phyloP scores from a whole-genome alignment of 30 jellyfish, hydroid and myxozoan species.

The Aurelia sp. region DNA sequence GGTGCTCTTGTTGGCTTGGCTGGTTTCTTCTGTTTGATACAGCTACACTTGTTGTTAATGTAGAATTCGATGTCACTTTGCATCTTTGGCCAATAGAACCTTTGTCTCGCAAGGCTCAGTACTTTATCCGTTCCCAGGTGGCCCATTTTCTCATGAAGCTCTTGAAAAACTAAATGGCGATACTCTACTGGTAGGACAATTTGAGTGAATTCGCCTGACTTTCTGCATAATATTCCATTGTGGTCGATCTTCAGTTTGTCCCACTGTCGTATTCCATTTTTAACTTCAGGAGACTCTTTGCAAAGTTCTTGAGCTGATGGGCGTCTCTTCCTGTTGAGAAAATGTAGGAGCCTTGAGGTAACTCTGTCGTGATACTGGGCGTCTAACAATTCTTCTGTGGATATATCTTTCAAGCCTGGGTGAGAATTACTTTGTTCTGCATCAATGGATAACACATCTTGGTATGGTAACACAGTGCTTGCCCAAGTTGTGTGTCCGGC shows the following conservation, averaged over 20 bases:
- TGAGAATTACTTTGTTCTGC: background rate
- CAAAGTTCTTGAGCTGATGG: background rate
- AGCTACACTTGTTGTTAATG: no score
- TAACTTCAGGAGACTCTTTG: background rate
- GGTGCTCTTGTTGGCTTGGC: no score
- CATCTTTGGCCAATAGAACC: slow-evolving; percentile 5
- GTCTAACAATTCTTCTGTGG: background rate
- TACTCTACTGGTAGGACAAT: slow-evolving; percentile 7
- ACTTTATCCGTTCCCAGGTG: slow-evolving; percentile 61
- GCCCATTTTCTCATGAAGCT: slow-evolving; percentile 61
- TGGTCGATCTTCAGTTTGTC: background rate
- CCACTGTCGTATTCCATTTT: background rate
- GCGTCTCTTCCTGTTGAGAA: background rate
- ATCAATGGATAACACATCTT: background rate
- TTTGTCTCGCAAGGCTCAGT: slow-evolving; percentile 2
- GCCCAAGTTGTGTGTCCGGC: slow-evolving; percentile 3
- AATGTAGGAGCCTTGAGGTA: background rate
- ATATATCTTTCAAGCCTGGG: background rate
- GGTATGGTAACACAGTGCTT: background rate
- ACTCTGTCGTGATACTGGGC: slow-evolving; percentile 7
- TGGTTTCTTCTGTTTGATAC: no score
- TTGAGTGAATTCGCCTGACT: slow-evolving; percentile 6
- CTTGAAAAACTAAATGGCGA: slow-evolving; percentile 3
- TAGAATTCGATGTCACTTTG: no score
- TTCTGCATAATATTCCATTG: slow-evolving; percentile 5